Evolutionary conservation across 2,113 vertebrate species (phyloP).

Genomic region (Sisor rabdophorus): DNA sequence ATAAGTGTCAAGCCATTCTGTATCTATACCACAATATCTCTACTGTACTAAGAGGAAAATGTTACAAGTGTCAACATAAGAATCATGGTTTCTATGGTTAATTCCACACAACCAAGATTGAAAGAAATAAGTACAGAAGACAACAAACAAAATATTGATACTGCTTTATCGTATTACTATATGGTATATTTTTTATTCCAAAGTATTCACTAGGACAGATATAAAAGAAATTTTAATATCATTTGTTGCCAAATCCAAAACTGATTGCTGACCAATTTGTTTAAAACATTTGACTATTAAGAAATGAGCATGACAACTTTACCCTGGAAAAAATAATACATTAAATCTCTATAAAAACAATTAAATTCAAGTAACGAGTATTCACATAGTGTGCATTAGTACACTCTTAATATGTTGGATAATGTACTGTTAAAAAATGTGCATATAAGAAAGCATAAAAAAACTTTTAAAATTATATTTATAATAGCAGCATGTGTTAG

Average conservation of each 20-base stretch:
- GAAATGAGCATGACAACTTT: background rate
- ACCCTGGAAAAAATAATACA: background rate
- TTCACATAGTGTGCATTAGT: conserved; percentile 14
- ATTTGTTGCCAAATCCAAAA: background rate
- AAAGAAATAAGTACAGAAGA: background rate
- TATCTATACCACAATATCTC: no score
- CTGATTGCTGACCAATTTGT: background rate
- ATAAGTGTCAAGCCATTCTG: no score
- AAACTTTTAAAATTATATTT: background rate
- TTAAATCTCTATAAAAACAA: background rate
- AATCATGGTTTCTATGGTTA: background rate
- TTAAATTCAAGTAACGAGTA: conserved; percentile 19
- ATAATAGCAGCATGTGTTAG: conserved; percentile 33
- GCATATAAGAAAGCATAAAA: conserved; percentile 12
- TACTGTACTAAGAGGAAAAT: background rate
- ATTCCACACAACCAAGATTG: conserved; percentile 5
- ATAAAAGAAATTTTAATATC: background rate
- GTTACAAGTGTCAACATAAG: background rate
- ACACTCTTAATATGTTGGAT: conserved; percentile 1
- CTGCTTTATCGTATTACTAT: background rate
- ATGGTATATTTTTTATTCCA: background rate
- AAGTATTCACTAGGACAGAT: background rate
- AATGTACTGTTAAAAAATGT: conserved; percentile 23
- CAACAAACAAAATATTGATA: background rate
- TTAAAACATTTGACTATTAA: background rate